Conservation (phyloP, 2,797 vertebrate species). For the Crax fasciolata region DNA sequence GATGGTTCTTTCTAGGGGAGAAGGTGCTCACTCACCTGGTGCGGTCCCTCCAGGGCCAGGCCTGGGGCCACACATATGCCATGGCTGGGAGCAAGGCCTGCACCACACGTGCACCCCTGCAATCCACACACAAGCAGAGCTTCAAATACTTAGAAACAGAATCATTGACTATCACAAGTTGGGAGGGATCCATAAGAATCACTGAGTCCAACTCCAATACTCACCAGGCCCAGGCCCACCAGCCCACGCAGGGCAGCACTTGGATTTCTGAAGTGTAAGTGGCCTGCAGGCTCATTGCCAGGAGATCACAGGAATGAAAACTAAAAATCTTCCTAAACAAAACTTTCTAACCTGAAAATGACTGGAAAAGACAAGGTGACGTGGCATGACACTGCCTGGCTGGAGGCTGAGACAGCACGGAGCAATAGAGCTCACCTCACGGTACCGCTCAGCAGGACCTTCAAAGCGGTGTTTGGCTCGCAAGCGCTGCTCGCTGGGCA, state of each 20-base stretch:
- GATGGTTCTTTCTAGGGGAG: fast-evolving
- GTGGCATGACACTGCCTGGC: background rate
- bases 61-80: fast-evolving
- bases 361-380: background rate
- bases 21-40: background rate
- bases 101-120: background rate
- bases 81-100: background rate
- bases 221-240: background rate
- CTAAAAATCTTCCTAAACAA: background rate
- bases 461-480: background rate
- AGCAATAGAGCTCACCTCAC: background rate
- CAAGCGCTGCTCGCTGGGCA: background rate
- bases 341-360: background rate
- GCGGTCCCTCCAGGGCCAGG: fast-evolving
- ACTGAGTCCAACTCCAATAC: too few relatives aligned
- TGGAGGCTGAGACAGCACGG: background rate
- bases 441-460: background rate
- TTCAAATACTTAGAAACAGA: background rate
- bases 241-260: background rate
- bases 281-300: background rate
- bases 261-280: background rate
- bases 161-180: too few relatives aligned
- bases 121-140: fast-evolving
- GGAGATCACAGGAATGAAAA: background rate
- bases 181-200: too few relatives aligned